Base-by-base conservation (phyloP, 2,888 invertebrate species). In the Anthophora plumipes region DNA sequence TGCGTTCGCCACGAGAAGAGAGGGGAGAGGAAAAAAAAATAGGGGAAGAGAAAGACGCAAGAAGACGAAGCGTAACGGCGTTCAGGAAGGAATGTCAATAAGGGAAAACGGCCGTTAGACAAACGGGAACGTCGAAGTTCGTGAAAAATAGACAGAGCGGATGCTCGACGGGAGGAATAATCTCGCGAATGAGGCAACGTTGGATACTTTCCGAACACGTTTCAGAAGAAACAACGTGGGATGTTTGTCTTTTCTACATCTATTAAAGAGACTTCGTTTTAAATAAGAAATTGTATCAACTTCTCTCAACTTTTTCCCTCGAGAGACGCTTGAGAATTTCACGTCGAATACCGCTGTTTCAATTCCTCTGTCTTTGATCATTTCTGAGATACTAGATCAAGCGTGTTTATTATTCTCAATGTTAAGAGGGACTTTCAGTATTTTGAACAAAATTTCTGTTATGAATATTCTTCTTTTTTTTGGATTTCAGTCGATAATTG, bases 11-110 rank as follows among this genome's bases (percentile, higher is more conserved):
- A 63, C n/a, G 54, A n/a, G n/a, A n/a, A n/a, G n/a, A n/a, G n/a
- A n/a, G n/a, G n/a, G n/a, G n/a, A n/a, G n/a, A n/a, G n/a, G n/a
- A n/a, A n/a, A n/a, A n/a, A n/a, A n/a, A n/a, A n/a, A n/a, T n/a
- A n/a, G n/a, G n/a, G n/a, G n/a, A n/a, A n/a, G n/a, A n/a, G 25
- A 14, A 54, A 20, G 14, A 31, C 31, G 25, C 2, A 14, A 22
- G 48, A 31, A 39, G 77, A 43, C 22, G 57, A 7, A 50, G 31
- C 61, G 61, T 48, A 46, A 22, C 41, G 31, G 31, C 57, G 41
- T 22, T 20, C 52, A n/a, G 50, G 50, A 20, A 25, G 72, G 71
- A 76, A 80, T 81, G 74, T 74, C 81, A 80, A 71, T 71, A 67
- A 79, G 81, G 68, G 61, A 55, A n/a, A 39, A 17, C 39, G 60